Conservation (phyloP, 2,797 vertebrate genomes). For the Poeciliopsis infans region DNA sequence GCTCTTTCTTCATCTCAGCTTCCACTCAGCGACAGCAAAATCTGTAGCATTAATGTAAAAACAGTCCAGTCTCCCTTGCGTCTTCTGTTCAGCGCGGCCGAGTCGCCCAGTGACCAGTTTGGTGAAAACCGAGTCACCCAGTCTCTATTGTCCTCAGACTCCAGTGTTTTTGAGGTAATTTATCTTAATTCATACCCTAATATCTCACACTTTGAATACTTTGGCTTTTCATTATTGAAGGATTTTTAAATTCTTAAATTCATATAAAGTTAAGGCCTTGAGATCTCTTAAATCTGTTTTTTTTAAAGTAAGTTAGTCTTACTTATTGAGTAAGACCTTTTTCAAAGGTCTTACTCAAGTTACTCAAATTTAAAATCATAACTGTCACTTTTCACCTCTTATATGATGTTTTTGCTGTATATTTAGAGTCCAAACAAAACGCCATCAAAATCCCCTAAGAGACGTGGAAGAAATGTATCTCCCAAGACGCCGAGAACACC, state of each 20-base stretch:
- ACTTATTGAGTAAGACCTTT: too few relatives aligned
- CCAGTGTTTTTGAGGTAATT: slow-evolving; percentile 83
- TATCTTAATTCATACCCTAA: background rate
- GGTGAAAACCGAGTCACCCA: slow-evolving; percentile 52
- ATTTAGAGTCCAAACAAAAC: slow-evolving; percentile 80
- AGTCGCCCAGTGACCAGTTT: slow-evolving; percentile 55
- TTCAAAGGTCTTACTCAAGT: too few relatives aligned
- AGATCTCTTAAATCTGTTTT: too few relatives aligned
- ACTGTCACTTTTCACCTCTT: background rate
- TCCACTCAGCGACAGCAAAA: slow-evolving; percentile 50
- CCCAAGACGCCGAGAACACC: slow-evolving; percentile 40
- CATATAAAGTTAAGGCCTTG: too few relatives aligned
- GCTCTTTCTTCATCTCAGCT: slow-evolving; percentile 75
- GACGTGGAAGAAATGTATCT: slow-evolving; percentile 44
- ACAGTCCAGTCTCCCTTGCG: slow-evolving; percentile 85
- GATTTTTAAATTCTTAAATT: background rate
- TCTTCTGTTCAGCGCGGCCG: slow-evolving; percentile 90
- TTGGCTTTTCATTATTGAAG: background rate
- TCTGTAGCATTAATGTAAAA: slow-evolving; percentile 51
- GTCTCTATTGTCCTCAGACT: slow-evolving; percentile 67
- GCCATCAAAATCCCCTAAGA: slow-evolving; percentile 75
- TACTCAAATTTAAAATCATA: background rate
- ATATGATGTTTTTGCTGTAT: background rate
- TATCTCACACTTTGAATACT: background rate
- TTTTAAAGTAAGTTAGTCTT: too few relatives aligned